A percentile compares a stretch with the other conserved stretches of the same genome.
Conservation (phyloP, 2,888 invertebrate species). For the Podabrus alpinus region DNA sequence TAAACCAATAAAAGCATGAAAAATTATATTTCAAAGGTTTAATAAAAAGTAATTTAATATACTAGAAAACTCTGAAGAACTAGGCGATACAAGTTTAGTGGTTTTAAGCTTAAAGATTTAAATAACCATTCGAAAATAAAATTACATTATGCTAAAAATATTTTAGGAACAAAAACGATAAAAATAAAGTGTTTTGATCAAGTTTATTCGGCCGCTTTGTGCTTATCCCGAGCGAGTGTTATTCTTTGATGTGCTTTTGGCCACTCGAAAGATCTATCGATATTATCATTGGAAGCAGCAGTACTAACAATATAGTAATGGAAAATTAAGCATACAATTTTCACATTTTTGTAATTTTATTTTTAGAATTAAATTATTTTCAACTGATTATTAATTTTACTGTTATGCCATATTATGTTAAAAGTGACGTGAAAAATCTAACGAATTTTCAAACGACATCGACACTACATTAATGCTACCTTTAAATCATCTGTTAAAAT, state of each 20-base stretch:
- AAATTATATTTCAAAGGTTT: not conserved
- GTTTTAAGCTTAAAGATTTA: not conserved
- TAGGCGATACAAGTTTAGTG: not conserved
- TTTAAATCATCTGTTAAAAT: no score
- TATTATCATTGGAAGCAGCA: constrained; percentile 6
- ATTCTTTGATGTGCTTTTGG: constrained; percentile 24
- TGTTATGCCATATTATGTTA: not conserved
- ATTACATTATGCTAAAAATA: constrained; percentile 15
- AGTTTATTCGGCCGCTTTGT: constrained; percentile 27
- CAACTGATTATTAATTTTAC: not conserved
- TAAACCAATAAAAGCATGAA: no score
- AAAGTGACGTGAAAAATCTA: not conserved
- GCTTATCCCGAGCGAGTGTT: constrained; percentile 18
- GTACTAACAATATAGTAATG: not conserved
- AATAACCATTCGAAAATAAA: not conserved
- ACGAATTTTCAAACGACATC: not conserved
- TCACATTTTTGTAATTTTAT: not conserved
- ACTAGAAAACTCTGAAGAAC: not conserved
- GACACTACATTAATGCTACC: no score
- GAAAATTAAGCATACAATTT: not conserved
- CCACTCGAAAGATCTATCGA: constrained; percentile 3
- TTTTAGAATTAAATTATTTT: not conserved
- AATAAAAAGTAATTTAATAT: not conserved
- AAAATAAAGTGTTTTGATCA: constrained; percentile 32
- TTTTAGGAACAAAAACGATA: constrained; percentile 19